phyloP scores from a whole-genome alignment of 1,140 invertebrate species.

The Procambarus clarkii region DNA sequence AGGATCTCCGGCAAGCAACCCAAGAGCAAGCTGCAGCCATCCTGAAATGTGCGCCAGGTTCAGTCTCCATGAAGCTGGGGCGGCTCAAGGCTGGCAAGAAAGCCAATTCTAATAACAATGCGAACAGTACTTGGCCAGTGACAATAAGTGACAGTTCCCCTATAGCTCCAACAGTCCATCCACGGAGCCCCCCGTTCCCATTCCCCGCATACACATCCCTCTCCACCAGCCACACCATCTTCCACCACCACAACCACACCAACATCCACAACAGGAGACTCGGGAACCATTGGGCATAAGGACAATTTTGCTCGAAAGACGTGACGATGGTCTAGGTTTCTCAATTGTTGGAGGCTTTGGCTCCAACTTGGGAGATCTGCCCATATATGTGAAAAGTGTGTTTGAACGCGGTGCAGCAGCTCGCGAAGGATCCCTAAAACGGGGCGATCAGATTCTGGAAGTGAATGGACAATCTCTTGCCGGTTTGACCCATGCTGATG shows the following conservation, averaged over 20 bases:
- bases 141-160: slow-evolving; percentile 65
- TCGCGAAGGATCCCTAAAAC: slow-evolving; percentile 81
- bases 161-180: slow-evolving; percentile 33
- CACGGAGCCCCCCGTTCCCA: slow-evolving; percentile 56
- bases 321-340: slow-evolving; percentile 86
- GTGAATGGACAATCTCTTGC: slow-evolving; percentile 79
- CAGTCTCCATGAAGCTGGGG: slow-evolving; percentile 87
- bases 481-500: slow-evolving; percentile 81
- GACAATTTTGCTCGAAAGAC: slow-evolving; percentile 82
- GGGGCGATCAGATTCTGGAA: slow-evolving; percentile 81
- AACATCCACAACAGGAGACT: slow-evolving; percentile 62
- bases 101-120: slow-evolving; percentile 58
- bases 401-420: slow-evolving; percentile 86
- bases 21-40: slow-evolving; percentile 91
- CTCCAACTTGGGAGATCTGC: slow-evolving; percentile 85
- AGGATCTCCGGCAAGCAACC: slow-evolving; percentile 87
- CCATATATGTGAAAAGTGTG: slow-evolving; percentile 90
- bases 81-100: slow-evolving; percentile 81
- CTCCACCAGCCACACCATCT: slow-evolving; percentile 38
- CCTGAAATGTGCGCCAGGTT: slow-evolving; percentile 89
- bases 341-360: slow-evolving; percentile 88
- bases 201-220: slow-evolving; percentile 50
- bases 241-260: slow-evolving; percentile 70
- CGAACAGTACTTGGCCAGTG: slow-evolving; percentile 70
- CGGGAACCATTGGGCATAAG: slow-evolving; percentile 61